Evolutionary conservation across 2,888 invertebrate species (phyloP).

Genomic region (Criorhina ranunculi): DNA sequence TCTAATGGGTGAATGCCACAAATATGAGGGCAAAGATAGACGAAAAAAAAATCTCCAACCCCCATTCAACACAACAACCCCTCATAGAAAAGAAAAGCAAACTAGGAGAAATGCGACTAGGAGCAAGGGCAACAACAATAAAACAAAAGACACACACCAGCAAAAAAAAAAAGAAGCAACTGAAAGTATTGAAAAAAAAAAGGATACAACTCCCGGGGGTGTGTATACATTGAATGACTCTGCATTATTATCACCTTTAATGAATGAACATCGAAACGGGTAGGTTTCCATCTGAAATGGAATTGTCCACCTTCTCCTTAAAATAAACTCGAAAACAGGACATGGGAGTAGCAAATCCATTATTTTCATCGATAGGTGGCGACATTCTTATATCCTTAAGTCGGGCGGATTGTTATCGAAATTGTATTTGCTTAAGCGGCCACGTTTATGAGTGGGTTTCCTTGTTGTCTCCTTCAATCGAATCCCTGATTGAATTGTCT

Average conservation of each 20-base stretch:
- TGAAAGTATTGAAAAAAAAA: constrained; percentile 5
- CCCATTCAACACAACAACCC: neutral
- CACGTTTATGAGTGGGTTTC: constrained; percentile 5
- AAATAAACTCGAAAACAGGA: constrained; percentile 22
- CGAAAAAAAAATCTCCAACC: neutral
- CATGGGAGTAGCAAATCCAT: constrained; percentile 21
- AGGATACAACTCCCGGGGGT: neutral
- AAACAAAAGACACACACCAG: constrained; percentile 2
- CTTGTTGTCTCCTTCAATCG: constrained; percentile 8
- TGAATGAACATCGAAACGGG: neutral
- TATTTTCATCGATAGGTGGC: constrained; percentile 29
- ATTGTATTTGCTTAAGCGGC: neutral
- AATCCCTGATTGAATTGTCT: constrained; percentile 23
- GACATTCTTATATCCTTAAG: constrained; percentile 12
- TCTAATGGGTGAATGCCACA: constrained; percentile 52
- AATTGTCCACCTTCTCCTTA: constrained; percentile 5
- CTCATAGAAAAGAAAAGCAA: neutral
- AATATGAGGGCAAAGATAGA: constrained; percentile 12
- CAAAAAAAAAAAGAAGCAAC: neutral
- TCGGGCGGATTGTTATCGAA: neutral
- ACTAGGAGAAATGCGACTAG: neutral
- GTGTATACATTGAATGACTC: constrained; percentile 16
- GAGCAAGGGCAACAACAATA: neutral
- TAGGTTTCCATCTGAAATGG: neutral
- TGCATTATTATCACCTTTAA: constrained; percentile 19